Evolutionary conservation across 2,888 invertebrate species (phyloP).

Genomic region (Hydrotaea cyrtoneurina): DNA sequence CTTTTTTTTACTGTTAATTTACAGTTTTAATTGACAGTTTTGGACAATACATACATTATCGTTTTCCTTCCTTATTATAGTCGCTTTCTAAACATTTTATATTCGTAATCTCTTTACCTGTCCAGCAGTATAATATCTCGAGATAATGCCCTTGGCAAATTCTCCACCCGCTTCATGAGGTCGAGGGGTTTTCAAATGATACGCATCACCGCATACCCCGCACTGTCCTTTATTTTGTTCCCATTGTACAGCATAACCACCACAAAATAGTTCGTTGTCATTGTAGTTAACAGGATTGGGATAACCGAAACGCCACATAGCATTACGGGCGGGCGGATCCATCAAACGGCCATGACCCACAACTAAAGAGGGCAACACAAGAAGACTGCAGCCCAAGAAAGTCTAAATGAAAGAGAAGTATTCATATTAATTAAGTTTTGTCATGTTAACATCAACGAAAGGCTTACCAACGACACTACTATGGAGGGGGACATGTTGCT

Average conservation of each 20-base stretch:
- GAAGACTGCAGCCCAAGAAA: conserved; percentile 50
- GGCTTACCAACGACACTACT: conserved; percentile 58
- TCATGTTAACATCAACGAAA: neutral
- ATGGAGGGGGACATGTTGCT: conserved; percentile 45
- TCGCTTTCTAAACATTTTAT: too few species aligned
- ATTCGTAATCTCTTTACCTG: conserved; percentile 83
- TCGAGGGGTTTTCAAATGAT: conserved; percentile 86
- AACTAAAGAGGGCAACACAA: conserved; percentile 76
- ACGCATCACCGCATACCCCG: conserved; percentile 94
- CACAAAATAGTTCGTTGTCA: conserved; percentile 96
- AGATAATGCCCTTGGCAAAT: conserved; percentile 92
- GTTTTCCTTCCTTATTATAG: too few species aligned
- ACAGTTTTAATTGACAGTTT: too few species aligned
- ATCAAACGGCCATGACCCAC: conserved; percentile 92
- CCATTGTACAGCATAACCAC: conserved; percentile 95
- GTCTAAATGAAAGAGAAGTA: conserved; percentile 46
- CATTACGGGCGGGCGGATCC: conserved; percentile 95
- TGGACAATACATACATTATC: too few species aligned
- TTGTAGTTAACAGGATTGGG: conserved; percentile 97
- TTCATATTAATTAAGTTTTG: neutral
- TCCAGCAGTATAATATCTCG: conserved; percentile 90
- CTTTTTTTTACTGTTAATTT: too few species aligned
- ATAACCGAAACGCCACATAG: conserved; percentile 97
- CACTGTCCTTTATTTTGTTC: conserved; percentile 92
- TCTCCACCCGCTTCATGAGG: conserved; percentile 94